Evolutionary conservation across 2,888 invertebrate genomes (phyloP), one percentile per base, ranked within the genome.

Genomic region (Seladonia tumulorum): DNA sequence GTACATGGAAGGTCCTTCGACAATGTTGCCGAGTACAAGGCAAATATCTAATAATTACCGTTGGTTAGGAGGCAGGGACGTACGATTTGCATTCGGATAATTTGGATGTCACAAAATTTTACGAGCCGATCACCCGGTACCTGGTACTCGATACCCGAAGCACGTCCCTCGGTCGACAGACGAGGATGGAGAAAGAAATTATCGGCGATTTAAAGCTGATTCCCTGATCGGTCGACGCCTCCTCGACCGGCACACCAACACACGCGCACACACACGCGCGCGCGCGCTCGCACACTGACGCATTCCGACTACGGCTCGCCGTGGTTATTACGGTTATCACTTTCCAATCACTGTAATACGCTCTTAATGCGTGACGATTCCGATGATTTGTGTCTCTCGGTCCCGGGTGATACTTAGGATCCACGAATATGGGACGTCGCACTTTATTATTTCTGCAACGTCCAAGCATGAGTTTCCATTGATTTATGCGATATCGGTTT

Each of bases 171-270:
- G 12, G 8, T 39, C 66, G 74, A 35, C 60, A 42, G 87, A 86
- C 78, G 72, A 81, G 81, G 77, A 89, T 42, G 87, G 85, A 68
- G 88, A 81, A 86, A 88, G 88, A 91, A 91, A 91, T 90, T 90
- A 90, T 90, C 81, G 82, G 84, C 91, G 90, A 82, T 90, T 90
- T 91, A 91, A 91, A 89, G 90, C 88, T 84, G 91, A 91, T 90
- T 88, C 89, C 77, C 86, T 75, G 90, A 92, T 88, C 88, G 88
- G 88, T 91, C 86, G 89, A 91, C 90, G 90, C 91, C 90, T 90
- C 88, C 90, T 89, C 84, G 82, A 81, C 74, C 82, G 82, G 85
- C 72, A 29, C 73, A 84, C 66, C 35, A 18, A 29, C 18, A 35
- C 29, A 2, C 35, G 2, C 29, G 7, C 29, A 5, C 16, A 0